phyloP scores from a whole-genome alignment of 2,888 invertebrate genomes.

The Ophion ellenae region DNA sequence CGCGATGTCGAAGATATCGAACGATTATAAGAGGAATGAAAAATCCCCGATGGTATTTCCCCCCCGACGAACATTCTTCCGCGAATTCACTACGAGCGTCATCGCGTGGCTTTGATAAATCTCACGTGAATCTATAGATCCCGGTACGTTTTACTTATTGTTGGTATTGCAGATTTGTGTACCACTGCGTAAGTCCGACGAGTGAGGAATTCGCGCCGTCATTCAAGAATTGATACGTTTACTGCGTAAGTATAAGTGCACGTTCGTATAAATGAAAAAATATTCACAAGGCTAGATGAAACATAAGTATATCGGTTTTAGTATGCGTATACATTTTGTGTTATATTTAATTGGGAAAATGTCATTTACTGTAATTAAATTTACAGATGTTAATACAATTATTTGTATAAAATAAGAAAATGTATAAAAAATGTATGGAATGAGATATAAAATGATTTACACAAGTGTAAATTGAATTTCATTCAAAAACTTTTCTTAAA shows the following conservation, averaged over 20 bases:
- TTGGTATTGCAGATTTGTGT: neutral
- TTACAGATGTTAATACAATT: no score
- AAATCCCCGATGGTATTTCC: conserved; percentile 4
- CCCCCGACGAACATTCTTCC: neutral
- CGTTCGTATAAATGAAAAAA: neutral
- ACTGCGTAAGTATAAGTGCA: neutral
- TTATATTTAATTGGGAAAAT: no score
- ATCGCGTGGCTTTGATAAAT: neutral
- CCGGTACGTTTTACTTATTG: neutral
- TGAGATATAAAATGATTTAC: no score
- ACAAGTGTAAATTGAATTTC: no score
- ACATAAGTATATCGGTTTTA: no score
- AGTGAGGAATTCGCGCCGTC: conserved; percentile 33
- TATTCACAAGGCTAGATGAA: neutral
- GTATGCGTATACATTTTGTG: no score
- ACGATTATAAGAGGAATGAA: neutral
- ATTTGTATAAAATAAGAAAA: no score
- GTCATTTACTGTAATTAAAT: no score
- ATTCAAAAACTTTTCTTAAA: no score
- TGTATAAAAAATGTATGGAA: no score
- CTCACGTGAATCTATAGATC: neutral
- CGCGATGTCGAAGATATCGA: neutral
- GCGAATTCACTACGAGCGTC: neutral
- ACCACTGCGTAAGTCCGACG: conserved; percentile 2
- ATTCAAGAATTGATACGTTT: conserved; percentile 35